Evolutionary conservation across 2,797 vertebrate genomes (phyloP), one percentile per base, ranked within the genome.

Genomic region (Heteromormyrus szaboi): DNA sequence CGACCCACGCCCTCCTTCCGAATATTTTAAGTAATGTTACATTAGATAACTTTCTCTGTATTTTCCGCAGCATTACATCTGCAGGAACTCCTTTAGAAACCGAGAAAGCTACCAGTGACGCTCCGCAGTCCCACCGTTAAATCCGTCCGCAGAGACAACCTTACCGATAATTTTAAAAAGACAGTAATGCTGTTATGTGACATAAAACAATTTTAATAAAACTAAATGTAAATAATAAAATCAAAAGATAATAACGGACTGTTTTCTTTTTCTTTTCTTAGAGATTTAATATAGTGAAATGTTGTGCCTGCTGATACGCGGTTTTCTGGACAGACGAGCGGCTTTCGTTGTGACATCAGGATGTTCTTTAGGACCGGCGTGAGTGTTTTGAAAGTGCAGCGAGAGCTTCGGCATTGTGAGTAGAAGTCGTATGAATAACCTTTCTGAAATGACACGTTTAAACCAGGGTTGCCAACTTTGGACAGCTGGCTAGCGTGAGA

Each of bases 341-440:
- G 11, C n/a, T 72, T 68, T 86, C 12, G 19, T 14, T 72, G 88
- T 86, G 76, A 54, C 84, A 89, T 62, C 50, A 22, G 29, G 62
- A 76, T 76, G 44, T 86, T 11, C 14, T 37, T 9, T 72, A 8
- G 53, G 19, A 44, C 6, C 83, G 50, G 85, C 88, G 88, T 89
- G 88, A 25, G 19, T 54, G 17, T 22, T n/a, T 53, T 86, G 51
- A 59, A 54, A 19, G 12, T 19, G 51, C 11, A 4, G 22, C 4
- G 11, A 41, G 41, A 12, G 8, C 48, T 37, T 6, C 17, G 29
- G 29, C 3, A 88, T 19, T 87, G 88, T 90, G 87, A 89, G 88
- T 88, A 8, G 44, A 22, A 22, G 2, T n/a, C 7, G 17, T 12
- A 7, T 85, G 11, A 85, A 85, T 85, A 29, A 46, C 41, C 7